A percentile compares a stretch with the other conserved stretches of the same genome.
Evolutionary conservation across 2,113 vertebrate species (phyloP).

Genomic region (Progne subis): DNA sequence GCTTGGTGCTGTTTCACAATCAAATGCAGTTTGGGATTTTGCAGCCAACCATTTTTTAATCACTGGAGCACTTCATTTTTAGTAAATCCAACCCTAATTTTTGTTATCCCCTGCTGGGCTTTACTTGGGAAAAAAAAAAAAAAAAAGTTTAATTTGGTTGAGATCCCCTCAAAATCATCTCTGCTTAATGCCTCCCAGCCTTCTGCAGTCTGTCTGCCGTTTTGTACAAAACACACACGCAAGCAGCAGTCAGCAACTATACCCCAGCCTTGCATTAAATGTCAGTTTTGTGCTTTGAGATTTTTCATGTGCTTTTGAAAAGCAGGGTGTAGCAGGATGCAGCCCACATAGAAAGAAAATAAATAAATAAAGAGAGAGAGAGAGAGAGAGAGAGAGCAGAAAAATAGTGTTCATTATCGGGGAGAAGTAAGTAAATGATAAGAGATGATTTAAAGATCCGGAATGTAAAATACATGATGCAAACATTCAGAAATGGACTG

Average conservation of each 20-base stretch:
- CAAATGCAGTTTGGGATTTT: constrained; percentile 56
- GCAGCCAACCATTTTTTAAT: constrained; percentile 58
- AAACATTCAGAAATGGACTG: constrained; percentile 31
- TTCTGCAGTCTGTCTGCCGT: not conserved
- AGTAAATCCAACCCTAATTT: constrained; percentile 63
- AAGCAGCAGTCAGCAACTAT: not conserved
- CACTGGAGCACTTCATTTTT: constrained; percentile 55
- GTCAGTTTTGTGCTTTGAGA: constrained; percentile 13
- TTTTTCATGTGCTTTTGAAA: constrained; percentile 31
- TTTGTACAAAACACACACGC: not conserved
- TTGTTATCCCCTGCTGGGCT: constrained; percentile 61
- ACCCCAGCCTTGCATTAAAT: constrained; percentile 1
- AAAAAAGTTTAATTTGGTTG: constrained; percentile 66
- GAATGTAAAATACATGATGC: constrained; percentile 50
- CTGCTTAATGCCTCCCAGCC: constrained; percentile 58
- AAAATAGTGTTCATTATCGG: not conserved
- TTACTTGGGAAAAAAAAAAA: constrained; percentile 20
- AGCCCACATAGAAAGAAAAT: not conserved
- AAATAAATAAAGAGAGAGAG: not conserved
- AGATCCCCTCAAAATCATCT: constrained; percentile 60
- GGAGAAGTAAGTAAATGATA: constrained; percentile 42
- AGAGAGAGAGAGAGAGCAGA: not conserved
- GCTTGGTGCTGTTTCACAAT: constrained; percentile 27
- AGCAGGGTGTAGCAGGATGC: not conserved
- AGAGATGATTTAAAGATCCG: constrained; percentile 60